These are phyloP conservation scores for Anthopleura sola DNA, from an alignment of 64 coral and sea anemone species.

Conservation along the genomic window DNA sequence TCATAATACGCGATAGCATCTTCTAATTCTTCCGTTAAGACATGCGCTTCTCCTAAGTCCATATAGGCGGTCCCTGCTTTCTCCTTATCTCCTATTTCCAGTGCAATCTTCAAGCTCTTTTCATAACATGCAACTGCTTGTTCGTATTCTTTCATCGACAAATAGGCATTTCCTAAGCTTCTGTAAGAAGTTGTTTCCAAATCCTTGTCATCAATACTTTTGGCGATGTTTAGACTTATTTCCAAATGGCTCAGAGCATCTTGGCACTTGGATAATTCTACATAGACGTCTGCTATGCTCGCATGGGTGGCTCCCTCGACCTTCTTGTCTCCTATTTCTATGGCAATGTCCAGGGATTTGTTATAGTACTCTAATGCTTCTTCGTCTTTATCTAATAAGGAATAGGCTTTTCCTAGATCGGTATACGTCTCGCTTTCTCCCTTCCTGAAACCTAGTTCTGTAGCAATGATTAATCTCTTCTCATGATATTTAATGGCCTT, in stretches of 20 bases:
- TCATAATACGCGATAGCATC: background rate
- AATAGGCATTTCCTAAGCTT: conserved; percentile 10
- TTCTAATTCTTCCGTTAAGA: background rate
- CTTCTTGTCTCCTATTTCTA: background rate
- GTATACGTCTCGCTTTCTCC: background rate
- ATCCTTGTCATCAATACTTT: background rate
- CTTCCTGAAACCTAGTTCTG: background rate
- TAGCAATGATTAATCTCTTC: background rate
- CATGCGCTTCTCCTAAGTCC: background rate
- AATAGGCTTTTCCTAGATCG: background rate
- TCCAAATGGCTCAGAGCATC: background rate
- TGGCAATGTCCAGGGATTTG: background rate
- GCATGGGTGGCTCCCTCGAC: background rate
- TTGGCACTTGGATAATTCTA: background rate
- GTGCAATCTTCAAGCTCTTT: background rate
- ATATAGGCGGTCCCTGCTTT: background rate
- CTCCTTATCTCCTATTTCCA: background rate
- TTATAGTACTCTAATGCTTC: background rate
- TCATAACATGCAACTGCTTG: background rate
- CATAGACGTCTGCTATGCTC: background rate
- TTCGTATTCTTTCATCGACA: background rate
- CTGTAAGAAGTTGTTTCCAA: conserved; percentile 1
- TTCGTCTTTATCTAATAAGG: background rate
- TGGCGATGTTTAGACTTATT: background rate
- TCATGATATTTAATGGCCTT: conserved; percentile 4